Evolutionary conservation across 2,113 vertebrate genomes (phyloP).

Genomic region (Gambusia affinis): DNA sequence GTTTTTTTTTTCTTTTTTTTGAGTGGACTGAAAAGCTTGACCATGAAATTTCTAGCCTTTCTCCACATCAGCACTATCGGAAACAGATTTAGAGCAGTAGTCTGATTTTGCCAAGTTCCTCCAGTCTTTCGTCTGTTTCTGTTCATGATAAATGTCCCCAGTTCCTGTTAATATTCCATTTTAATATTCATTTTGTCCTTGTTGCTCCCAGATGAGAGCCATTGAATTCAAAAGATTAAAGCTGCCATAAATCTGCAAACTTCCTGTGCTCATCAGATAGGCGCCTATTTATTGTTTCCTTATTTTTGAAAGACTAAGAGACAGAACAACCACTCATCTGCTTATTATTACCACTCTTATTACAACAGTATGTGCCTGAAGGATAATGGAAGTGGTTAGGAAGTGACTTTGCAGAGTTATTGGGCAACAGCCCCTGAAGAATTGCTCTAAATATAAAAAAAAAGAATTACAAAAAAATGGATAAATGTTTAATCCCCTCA

Average conservation of each 20-base stretch:
- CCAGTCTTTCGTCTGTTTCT: constrained; percentile 11
- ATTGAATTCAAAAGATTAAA: constrained; percentile 66
- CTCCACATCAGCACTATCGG: constrained; percentile 30
- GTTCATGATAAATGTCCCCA: constrained; percentile 54
- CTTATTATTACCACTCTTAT: constrained; percentile 70
- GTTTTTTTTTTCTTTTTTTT: constrained; percentile 63
- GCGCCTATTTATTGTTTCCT: constrained; percentile 57
- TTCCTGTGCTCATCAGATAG: constrained; percentile 50
- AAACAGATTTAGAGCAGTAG: constrained; percentile 29
- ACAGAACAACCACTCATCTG: constrained; percentile 61
- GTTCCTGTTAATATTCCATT: constrained; percentile 65
- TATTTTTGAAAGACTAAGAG: constrained; percentile 61
- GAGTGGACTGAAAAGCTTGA: constrained; percentile 61
- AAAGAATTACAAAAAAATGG: constrained; percentile 44
- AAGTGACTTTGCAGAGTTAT: constrained; percentile 41
- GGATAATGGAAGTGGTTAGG: constrained; percentile 56
- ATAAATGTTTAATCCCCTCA: constrained; percentile 40
- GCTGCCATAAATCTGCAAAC: constrained; percentile 65
- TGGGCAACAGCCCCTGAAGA: constrained; percentile 43
- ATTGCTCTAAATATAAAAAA: constrained; percentile 40
- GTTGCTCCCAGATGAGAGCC: constrained; percentile 74
- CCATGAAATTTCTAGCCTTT: constrained; percentile 65
- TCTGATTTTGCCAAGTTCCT: constrained; percentile 12
- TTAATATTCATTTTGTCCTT: constrained; percentile 71
- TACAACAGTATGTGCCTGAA: constrained; percentile 55